Evolutionary conservation across 2,797 vertebrate species (phyloP).

Genomic region (Heliangelus exortis): DNA sequence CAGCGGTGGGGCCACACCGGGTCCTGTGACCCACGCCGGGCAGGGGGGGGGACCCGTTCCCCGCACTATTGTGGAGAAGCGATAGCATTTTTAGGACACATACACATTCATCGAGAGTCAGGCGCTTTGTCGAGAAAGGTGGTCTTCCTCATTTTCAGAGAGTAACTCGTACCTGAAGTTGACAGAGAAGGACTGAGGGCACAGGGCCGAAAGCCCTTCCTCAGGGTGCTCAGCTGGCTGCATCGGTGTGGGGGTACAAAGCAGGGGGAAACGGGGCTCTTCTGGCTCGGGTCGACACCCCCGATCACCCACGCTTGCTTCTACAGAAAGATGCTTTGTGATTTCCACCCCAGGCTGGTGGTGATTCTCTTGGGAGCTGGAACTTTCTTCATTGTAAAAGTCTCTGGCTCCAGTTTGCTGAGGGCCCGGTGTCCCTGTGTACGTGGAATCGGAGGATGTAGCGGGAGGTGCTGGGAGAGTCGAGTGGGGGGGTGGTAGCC

Average conservation of each 20-base stretch:
- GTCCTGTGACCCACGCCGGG: neutral
- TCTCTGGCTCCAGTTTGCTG: neutral
- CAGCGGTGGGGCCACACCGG: neutral
- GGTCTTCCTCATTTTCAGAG: neutral
- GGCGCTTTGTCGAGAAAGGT: neutral
- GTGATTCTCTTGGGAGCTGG: neutral
- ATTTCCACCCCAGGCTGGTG: accelerated
- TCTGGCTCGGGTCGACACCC: accelerated
- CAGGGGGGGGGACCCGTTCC: neutral
- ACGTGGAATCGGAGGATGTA: accelerated
- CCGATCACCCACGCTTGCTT: neutral
- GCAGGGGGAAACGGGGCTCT: accelerated
- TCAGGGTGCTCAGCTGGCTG: accelerated
- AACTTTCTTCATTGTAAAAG: neutral
- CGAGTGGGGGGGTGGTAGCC: accelerated
- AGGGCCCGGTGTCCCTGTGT: neutral
- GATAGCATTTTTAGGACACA: accelerated
- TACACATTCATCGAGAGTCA: accelerated
- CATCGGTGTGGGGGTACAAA: accelerated
- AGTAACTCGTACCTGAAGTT: accelerated
- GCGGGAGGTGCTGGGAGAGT: accelerated
- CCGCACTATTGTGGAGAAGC: accelerated
- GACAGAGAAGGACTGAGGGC: neutral
- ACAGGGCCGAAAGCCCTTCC: neutral
- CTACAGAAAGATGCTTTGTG: accelerated